A percentile compares a stretch with the other conserved stretches of the same genome.
phyloP scores from a whole-genome alignment of 2,888 invertebrate species.

The Xylocampa areola region DNA sequence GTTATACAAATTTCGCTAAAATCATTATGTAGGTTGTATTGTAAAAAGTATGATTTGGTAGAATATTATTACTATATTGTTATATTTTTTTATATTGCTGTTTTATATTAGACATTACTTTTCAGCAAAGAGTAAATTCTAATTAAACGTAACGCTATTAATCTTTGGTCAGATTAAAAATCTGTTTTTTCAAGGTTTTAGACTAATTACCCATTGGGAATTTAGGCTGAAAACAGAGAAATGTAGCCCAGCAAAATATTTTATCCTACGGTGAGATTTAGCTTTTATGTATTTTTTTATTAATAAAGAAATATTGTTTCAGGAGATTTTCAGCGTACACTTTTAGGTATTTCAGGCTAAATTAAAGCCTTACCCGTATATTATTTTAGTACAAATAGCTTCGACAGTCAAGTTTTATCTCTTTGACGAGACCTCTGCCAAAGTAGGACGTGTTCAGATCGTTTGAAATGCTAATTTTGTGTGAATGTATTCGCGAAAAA shows the following conservation, averaged over 20 bases:
- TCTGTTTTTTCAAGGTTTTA: conserved; percentile 7
- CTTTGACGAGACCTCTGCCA: conserved; percentile 12
- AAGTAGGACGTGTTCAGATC: background rate
- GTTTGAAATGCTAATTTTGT: conserved; percentile 30
- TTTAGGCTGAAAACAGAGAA: conserved; percentile 7
- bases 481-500: conserved; percentile 23
- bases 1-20: too few species aligned
- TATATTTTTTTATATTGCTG: too few species aligned
- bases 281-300: background rate
- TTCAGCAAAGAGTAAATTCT: conserved; percentile 12
- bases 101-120: background rate
- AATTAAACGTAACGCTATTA: conserved; percentile 23
- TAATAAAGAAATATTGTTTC: background rate
- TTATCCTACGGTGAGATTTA: background rate
- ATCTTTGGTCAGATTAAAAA: conserved; percentile 28
- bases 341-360: background rate
- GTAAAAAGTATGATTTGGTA: too few species aligned
- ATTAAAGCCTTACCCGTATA: background rate
- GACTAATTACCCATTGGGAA: conserved; percentile 15
- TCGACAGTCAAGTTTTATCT: conserved; percentile 16
- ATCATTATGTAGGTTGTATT: too few species aligned
- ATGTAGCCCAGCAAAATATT: conserved; percentile 3
- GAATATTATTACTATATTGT: too few species aligned
- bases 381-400: conserved; percentile 3
- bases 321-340: background rate